Conservation (phyloP, 2,113 vertebrate genomes). For the Apodemus sylvaticus region DNA sequence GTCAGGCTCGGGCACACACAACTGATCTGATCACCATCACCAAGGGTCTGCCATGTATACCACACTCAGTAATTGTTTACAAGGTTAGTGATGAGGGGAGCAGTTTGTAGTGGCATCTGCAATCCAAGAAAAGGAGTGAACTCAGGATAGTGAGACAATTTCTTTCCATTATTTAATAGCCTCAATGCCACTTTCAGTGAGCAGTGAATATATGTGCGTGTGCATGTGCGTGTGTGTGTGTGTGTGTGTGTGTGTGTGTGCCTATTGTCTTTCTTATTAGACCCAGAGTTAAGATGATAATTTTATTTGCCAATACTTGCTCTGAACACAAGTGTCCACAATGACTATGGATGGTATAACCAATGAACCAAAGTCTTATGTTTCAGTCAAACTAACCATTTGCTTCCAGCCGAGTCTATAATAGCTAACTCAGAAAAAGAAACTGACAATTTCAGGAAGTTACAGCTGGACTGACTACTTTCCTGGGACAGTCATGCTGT, state of each 20-base stretch:
- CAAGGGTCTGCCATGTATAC: not conserved
- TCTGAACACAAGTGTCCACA: not conserved
- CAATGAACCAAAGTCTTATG: constrained; percentile 20
- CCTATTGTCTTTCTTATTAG: not conserved
- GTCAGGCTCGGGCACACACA: not conserved
- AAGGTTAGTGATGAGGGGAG: not conserved
- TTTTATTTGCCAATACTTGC: constrained; percentile 16
- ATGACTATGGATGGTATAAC: constrained; percentile 46
- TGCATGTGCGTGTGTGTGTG: not conserved
- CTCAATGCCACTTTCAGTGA: not conserved
- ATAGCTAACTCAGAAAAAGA: constrained; percentile 23
- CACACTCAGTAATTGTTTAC: not conserved
- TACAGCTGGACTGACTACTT: constrained; percentile 57
- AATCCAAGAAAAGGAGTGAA: not conserved
- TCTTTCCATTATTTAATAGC: not conserved
- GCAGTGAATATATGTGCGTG: not conserved
- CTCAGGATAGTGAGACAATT: not conserved
- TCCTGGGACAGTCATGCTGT: constrained; percentile 46
- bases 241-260: not conserved
- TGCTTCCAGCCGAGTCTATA: constrained; percentile 58
- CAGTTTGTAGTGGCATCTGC: not conserved
- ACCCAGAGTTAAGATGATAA: not conserved
- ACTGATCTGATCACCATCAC: not conserved
- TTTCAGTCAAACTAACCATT: constrained; percentile 13
- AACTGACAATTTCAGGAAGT: constrained; percentile 64